Base-by-base conservation (phyloP, 2,797 vertebrate genomes). In the Knipowitschia caucasica region DNA sequence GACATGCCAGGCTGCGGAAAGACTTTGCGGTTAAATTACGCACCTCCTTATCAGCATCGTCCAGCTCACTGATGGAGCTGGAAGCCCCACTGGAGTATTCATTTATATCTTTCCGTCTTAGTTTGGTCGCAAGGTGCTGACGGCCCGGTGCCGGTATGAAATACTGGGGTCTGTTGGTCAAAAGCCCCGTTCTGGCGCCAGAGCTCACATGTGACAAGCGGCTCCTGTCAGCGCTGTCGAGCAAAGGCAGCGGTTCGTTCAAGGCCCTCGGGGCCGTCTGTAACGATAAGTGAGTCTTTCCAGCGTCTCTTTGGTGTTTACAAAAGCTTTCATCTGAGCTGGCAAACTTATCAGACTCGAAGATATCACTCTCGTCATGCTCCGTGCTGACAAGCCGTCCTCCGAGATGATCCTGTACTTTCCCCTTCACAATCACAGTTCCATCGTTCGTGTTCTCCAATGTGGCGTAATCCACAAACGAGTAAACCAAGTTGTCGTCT, bases 31-130 rank as follows among this genome's bases (percentile, higher is more conserved):
- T 99, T 75, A 99, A 88, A 86, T 89, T 97, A 47, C 96, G 92
- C 83, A 99, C 96, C 81, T 99, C 96, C 61, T 97, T 95, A 84
- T 99, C 96, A 0, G 96, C 95, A 55, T 99, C 96, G 50, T 99
- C 96, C 81, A 98, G 86, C 68, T 99, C 96, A 29, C 96, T 99
- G 50, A 98, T 91, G 4, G 94, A 98, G 58, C 96, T 98, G 75
- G 96, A 99, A 44, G 93, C 94, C 1, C 96, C 95, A 18, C 96
- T 98, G 57, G 94, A 95, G 67, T 93, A 93, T 56, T 95, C 95
- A n/a, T 90, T 93, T 8, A 94, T 87, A 68, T 95, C 91, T 80
- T 87, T 91, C 38, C 90, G 81, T 72, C 89, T 88, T 42, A 89
- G 74, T 78, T 92, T 91, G 73, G 85, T 86, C 7, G 89, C 88